Evolutionary conservation across 2,113 vertebrate genomes (phyloP).

Genomic region (Castor canadensis): DNA sequence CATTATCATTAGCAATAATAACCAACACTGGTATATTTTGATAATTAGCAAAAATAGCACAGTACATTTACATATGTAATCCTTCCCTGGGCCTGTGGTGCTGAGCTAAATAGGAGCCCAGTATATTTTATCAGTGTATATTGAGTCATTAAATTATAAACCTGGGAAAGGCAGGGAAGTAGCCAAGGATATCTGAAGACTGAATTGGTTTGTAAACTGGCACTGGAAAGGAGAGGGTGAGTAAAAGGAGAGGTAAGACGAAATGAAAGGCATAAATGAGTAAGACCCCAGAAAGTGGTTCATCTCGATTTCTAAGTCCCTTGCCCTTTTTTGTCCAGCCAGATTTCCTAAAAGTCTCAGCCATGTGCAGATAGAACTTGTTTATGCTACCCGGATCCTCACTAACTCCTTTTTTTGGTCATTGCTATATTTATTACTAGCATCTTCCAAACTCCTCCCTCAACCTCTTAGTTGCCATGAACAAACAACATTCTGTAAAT

Average conservation of each 20-base stretch:
- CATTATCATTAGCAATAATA: not conserved
- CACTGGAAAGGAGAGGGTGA: not conserved
- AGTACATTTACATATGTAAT: not conserved
- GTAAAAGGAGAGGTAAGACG: not conserved
- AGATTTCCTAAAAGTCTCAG: not conserved
- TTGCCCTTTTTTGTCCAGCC: not conserved
- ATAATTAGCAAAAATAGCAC: not conserved
- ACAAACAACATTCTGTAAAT: not conserved
- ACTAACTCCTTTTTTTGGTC: not conserved
- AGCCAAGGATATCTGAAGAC: not conserved
- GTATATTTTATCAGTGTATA: not conserved
- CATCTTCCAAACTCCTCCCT: not conserved
- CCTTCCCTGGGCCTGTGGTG: not conserved
- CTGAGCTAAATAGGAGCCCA: rapidly evolving
- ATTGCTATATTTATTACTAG: not conserved
- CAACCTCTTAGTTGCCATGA: not conserved
- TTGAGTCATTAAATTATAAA: not conserved
- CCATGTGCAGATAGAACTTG: not conserved
- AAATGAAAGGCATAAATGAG: not conserved
- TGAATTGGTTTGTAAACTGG: no score
- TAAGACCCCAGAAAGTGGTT: not conserved
- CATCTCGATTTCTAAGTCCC: not conserved
- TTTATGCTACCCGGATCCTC: not conserved
- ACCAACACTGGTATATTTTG: not conserved
- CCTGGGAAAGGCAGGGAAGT: not conserved